Evolutionary conservation across 2,888 invertebrate species (phyloP), one percentile per base, ranked within the genome.

Genomic region (Luperina testacea): DNA sequence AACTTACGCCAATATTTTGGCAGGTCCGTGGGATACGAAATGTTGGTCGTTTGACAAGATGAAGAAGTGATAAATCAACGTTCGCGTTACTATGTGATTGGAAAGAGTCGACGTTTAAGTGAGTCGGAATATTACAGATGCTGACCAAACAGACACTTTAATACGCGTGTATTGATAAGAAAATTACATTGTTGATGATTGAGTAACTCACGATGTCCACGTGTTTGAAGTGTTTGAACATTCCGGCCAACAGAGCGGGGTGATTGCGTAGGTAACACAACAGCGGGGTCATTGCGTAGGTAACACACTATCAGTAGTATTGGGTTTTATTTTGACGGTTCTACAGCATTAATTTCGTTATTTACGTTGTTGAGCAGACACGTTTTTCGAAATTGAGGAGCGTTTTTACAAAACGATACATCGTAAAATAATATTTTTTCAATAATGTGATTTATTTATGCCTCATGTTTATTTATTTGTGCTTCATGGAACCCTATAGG

Each of bases 141-240:
- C 64, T 78, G 57, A 70, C 17, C 42, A 17, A 8, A 45, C 15
- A 70, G 0, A 45, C 32, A 81, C 15, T n/a, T 45, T 17, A 38
- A 15, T 20, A 51, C 68, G 68, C 59, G 68, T 72, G 72, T 64
- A 61, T 48, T 64, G 74, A 85, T 81, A 81, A 72, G 4, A 53
- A 51, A 8, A 70, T 57, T 42, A 80, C 69, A 42, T 64, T 63
- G 59, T 80, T 69, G 68, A 69, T 70, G 27, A 80, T 15, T 20
- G 27, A 63, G 61, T 51, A 68, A 38, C n/a, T 80, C 48, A 38
- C 17, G 32, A 57, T 13, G 13, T 42, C 45, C 65, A 48, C 45
- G 48, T 32, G 57, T 63, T 75, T 57, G 17, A 57, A 53, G 32
- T 32, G 57, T 63, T 75, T 57, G 17, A 57, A 53, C n/a, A 13